Conservation (phyloP, 2,888 invertebrate species). For the Myopa tessellatipennis region DNA sequence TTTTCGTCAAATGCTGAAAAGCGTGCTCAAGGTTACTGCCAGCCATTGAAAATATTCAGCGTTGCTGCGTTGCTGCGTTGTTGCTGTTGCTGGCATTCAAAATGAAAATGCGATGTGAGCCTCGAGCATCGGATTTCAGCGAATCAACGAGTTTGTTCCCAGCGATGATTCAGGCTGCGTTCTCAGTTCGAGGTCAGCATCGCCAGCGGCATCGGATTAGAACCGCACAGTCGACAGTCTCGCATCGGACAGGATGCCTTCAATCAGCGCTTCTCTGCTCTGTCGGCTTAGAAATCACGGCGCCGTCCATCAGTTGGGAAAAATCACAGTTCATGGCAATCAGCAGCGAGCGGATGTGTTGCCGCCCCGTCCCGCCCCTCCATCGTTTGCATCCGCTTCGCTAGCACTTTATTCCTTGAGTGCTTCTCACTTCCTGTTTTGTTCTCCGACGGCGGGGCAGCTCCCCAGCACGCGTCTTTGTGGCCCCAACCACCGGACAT, state of each 20-base stretch:
- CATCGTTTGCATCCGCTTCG: constrained; percentile 29
- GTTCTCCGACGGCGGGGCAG: neutral
- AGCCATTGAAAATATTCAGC: neutral
- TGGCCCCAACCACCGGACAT: constrained; percentile 8
- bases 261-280: neutral
- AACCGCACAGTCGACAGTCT: neutral
- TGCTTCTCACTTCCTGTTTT: constrained; percentile 33
- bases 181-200: too few species aligned
- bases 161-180: too few species aligned
- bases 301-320: neutral
- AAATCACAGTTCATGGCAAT: neutral
- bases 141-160: too few species aligned
- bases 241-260: constrained; percentile 9
- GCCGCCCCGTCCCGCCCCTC: neutral
- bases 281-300: neutral
- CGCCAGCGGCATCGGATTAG: too few species aligned
- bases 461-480: neutral
- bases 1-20: constrained; percentile 40
- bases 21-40: constrained; percentile 45
- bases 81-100: too few species aligned
- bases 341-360: neutral
- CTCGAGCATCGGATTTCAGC: too few species aligned
- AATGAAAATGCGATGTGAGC: too few species aligned
- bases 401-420: constrained; percentile 6
- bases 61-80: too few species aligned